Percentiles rank a stretch among this genome's conserved stretches.
phyloP scores from a whole-genome alignment of 2,113 vertebrate genomes.

The Catharus minimus region DNA sequence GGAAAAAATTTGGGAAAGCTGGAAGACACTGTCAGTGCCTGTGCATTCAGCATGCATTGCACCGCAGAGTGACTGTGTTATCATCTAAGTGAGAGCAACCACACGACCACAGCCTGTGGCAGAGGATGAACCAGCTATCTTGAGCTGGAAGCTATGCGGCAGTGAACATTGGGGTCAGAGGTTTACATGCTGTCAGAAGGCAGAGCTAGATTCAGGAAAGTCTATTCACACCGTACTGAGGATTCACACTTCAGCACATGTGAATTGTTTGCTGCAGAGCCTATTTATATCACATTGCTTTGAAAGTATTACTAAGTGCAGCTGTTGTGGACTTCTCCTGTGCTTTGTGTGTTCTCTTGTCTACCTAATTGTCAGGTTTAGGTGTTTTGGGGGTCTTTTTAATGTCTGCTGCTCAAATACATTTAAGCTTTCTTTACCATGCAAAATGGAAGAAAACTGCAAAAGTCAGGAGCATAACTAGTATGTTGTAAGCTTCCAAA shows the following conservation, averaged over 20 bases:
- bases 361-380: background rate
- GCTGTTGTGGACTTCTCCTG: background rate
- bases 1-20: background rate
- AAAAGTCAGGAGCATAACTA: slow-evolving; percentile 38
- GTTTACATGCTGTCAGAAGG: background rate
- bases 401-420: background rate
- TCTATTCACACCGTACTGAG: background rate
- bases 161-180: background rate
- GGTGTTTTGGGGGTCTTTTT: background rate
- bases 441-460: slow-evolving; percentile 57
- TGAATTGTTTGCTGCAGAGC: background rate
- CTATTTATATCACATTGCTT: background rate
- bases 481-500: slow-evolving; percentile 2
- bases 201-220: background rate
- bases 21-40: background rate
- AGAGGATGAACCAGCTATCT: background rate
- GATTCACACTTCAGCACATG: background rate
- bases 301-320: background rate
- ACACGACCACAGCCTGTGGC: background rate
- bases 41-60: background rate
- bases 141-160: background rate
- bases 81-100: background rate
- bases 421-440: slow-evolving; percentile 18
- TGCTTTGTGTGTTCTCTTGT: background rate
- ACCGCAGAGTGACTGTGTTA: accelerated